A percentile compares a stretch with the other conserved stretches of the same genome.
phyloP scores from a whole-genome alignment of 1,140 invertebrate species.

The Pomacea maculata region DNA sequence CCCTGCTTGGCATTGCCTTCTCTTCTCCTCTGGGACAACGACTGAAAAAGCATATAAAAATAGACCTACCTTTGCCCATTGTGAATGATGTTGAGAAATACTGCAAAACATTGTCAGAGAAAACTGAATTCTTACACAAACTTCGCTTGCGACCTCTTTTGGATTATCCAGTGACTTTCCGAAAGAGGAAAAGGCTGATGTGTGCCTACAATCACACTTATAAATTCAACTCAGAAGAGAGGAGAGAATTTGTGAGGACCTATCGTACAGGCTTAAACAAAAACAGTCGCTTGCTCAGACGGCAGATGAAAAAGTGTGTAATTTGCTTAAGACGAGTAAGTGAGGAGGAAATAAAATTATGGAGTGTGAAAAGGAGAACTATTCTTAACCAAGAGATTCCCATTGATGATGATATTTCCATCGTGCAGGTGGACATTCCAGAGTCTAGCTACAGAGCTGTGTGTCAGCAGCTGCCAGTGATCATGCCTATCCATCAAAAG shows the following conservation, averaged over 20 bases:
- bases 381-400: slow-evolving; percentile 20
- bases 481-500: not conserved
- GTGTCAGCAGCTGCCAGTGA: slow-evolving; percentile 14
- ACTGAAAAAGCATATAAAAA: slow-evolving; percentile 47
- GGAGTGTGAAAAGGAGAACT: slow-evolving; percentile 30
- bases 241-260: slow-evolving; percentile 37
- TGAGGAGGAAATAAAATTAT: slow-evolving; percentile 38
- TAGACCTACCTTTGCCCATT: slow-evolving; percentile 35
- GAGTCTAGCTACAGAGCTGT: slow-evolving; percentile 6
- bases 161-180: slow-evolving; percentile 46
- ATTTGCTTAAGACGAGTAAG: slow-evolving; percentile 39
- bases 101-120: slow-evolving; percentile 33
- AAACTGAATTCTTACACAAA: slow-evolving; percentile 40
- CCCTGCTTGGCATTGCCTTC: slow-evolving; percentile 44
- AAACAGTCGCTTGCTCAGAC: slow-evolving; percentile 34
- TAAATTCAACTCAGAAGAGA: slow-evolving; percentile 44
- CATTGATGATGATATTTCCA: slow-evolving; percentile 39
- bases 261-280: slow-evolving; percentile 45
- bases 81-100: slow-evolving; percentile 39
- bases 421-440: slow-evolving; percentile 33
- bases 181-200: slow-evolving; percentile 35
- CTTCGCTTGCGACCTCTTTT: slow-evolving; percentile 31
- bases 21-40: slow-evolving; percentile 47
- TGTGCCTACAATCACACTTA: slow-evolving; percentile 38
- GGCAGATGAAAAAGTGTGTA: slow-evolving; percentile 32